These are phyloP conservation scores for Oncopeltus fasciatus DNA, from an alignment of 1,140 invertebrate genomes.

Conservation along the genomic window DNA sequence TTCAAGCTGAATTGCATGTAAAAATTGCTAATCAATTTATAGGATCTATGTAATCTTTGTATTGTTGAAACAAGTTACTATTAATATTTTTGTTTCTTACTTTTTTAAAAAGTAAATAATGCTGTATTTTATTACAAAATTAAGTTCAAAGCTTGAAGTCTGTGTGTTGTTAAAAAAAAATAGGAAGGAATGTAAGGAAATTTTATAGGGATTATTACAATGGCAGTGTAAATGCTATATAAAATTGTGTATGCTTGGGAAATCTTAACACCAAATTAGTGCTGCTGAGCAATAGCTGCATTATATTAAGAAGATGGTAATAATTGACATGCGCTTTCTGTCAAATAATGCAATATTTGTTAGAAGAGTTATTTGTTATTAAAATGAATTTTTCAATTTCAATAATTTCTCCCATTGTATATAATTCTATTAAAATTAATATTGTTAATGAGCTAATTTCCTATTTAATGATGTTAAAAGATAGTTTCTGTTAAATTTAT, in stretches of 20 bases:
- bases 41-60: neutral
- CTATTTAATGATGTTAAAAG: neutral
- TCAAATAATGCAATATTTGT: neutral
- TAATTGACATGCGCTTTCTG: neutral
- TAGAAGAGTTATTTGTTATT: neutral
- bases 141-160: neutral
- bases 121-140: no score
- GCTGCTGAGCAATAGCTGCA: slow-evolving; percentile 4
- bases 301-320: neutral
- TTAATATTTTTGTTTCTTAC: neutral
- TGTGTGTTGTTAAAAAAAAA: neutral
- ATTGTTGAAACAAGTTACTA: neutral
- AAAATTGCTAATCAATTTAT: neutral
- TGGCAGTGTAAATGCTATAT: neutral
- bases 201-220: slow-evolving; percentile 7
- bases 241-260: slow-evolving; percentile 4
- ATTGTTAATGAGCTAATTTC: neutral
- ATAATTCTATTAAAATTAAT: slow-evolving; percentile 3
- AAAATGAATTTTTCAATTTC: neutral
- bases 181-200: neutral
- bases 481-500: neutral
- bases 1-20: slow-evolving; percentile 6
- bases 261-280: slow-evolving; percentile 5
- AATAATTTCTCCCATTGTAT: slow-evolving; percentile 2
- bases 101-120: no score